Percentiles rank a stretch among this genome's conserved stretches.
phyloP scores from a whole-genome alignment of 2,888 invertebrate genomes.

The Apamea crenata region DNA sequence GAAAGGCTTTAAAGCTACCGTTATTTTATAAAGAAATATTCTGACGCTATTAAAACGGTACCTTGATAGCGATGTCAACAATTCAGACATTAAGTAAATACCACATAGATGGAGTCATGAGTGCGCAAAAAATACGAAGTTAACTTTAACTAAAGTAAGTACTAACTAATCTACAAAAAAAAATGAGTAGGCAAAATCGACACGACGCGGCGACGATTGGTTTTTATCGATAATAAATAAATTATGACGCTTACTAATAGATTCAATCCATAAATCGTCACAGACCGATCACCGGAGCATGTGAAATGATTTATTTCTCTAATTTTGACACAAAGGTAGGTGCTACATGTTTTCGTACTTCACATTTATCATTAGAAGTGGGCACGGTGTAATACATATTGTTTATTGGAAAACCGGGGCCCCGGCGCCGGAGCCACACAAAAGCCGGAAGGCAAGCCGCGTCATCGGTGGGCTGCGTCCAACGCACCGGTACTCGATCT shows the following conservation, averaged over 20 bases:
- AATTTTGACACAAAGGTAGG: constrained; percentile 28
- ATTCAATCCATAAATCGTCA: constrained; percentile 44
- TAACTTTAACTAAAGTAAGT: not conserved
- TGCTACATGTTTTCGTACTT: constrained; percentile 58
- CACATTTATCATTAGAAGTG: constrained; percentile 60
- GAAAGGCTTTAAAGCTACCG: constrained; percentile 13
- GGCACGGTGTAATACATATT: constrained; percentile 54
- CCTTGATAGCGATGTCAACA: constrained; percentile 31
- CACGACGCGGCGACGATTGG: not conserved
- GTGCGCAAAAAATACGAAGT: constrained; percentile 33
- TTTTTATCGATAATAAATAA: constrained; percentile 40
- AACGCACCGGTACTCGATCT: constrained; percentile 40
- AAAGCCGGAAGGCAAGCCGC: constrained; percentile 74
- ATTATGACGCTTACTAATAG: constrained; percentile 32
- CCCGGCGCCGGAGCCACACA: constrained; percentile 55
- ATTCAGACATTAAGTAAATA: constrained; percentile 44
- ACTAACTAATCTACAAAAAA: not conserved
- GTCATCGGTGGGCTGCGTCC: constrained; percentile 29
- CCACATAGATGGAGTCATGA: constrained; percentile 24
- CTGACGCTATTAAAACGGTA: constrained; percentile 47
- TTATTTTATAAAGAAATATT: constrained; percentile 42
- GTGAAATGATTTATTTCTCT: constrained; percentile 39
- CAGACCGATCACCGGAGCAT: constrained; percentile 16
- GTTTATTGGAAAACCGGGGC: constrained; percentile 53
- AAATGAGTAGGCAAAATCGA: not conserved